phyloP scores from a whole-genome alignment of 2,113 vertebrate genomes.

The Gulo gulo region DNA sequence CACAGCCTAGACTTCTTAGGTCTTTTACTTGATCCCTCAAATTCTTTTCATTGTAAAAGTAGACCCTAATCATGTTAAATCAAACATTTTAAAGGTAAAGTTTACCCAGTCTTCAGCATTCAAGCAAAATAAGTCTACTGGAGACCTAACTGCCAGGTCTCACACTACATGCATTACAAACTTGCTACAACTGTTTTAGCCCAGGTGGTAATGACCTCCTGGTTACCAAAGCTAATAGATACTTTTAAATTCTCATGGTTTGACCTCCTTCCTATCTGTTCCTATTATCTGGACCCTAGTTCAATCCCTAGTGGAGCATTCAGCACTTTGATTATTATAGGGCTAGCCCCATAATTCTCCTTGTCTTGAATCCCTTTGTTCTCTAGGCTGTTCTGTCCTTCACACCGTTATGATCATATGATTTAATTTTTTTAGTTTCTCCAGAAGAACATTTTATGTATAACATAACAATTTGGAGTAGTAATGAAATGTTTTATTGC shows the following conservation, averaged over 20 bases:
- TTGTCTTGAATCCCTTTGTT: not conserved
- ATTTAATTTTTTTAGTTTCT: not conserved
- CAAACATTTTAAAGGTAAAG: not conserved
- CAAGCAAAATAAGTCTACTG: not conserved
- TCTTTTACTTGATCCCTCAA: not conserved
- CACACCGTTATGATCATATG: not conserved
- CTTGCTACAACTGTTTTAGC: not conserved
- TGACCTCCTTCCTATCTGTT: not conserved
- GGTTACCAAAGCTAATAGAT: not conserved
- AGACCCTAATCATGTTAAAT: not conserved
- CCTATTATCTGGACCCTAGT: not conserved
- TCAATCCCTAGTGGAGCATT: not conserved
- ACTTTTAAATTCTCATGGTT: not conserved
- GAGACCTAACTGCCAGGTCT: not conserved
- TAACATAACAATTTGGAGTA: not conserved
- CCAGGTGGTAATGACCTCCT: not conserved
- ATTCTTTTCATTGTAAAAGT: slow-evolving; percentile 22
- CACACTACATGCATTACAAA: not conserved
- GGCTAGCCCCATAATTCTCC: not conserved
- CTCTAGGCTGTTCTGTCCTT: not conserved
- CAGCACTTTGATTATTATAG: not conserved
- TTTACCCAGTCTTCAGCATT: not conserved
- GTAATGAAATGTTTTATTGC: not conserved
- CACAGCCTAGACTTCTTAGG: not conserved
- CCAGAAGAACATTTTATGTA: not conserved